phyloP scores from a whole-genome alignment of 2,888 invertebrate genomes.

The Rotaria macrura region DNA sequence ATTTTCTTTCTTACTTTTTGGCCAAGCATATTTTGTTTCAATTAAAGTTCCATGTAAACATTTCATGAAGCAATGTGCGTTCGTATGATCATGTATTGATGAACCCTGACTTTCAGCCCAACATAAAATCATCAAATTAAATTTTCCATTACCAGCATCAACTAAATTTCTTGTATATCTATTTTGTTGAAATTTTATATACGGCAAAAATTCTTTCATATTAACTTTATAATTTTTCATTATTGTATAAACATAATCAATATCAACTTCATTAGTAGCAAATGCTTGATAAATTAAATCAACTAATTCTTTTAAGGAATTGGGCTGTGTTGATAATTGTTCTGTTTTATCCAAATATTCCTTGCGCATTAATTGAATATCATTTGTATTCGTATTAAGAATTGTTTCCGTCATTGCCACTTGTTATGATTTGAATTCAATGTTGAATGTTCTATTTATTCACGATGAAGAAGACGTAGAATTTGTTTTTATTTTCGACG shows the following conservation, averaged over 20 bases:
- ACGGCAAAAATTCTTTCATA: slow-evolving; percentile 80
- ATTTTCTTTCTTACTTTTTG: slow-evolving; percentile 55
- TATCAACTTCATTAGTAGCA: slow-evolving; percentile 68
- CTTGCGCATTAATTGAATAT: not conserved
- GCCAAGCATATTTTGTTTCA: slow-evolving; percentile 77
- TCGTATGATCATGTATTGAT: slow-evolving; percentile 86
- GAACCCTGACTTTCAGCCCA: slow-evolving; percentile 93
- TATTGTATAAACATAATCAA: slow-evolving; percentile 74
- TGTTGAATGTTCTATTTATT: not conserved
- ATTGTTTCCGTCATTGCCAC: not conserved
- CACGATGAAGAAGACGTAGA: not conserved
- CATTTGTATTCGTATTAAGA: not conserved
- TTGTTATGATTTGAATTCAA: not conserved
- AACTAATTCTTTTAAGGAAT: slow-evolving; percentile 42
- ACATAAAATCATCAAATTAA: slow-evolving; percentile 91
- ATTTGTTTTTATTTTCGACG: not conserved
- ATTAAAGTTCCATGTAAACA: slow-evolving; percentile 57
- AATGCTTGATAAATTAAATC: slow-evolving; percentile 66
- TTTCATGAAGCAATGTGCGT: slow-evolving; percentile 96
- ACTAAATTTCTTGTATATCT: slow-evolving; percentile 92
- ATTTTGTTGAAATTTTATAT: slow-evolving; percentile 81
- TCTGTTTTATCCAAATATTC: not conserved
- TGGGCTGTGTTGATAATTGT: slow-evolving; percentile 35
- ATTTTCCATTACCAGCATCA: slow-evolving; percentile 87
- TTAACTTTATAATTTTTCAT: slow-evolving; percentile 73